phyloP scores from a whole-genome alignment of 2,888 invertebrate species.

The Atethmia centrago region DNA sequence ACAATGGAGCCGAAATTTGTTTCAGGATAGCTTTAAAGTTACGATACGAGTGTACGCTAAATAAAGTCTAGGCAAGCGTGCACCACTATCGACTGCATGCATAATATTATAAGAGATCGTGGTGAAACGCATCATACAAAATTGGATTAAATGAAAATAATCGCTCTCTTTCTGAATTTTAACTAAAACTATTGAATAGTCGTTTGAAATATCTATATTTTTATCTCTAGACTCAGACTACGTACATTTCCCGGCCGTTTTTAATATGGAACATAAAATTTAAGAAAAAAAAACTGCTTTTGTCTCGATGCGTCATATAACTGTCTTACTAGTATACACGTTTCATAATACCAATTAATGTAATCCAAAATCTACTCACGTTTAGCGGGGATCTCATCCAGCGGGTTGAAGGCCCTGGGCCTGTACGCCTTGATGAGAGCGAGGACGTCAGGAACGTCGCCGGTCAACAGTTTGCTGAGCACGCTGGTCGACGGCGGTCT shows the following conservation, averaged over 20 bases:
- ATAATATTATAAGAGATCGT: neutral
- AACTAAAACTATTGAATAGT: neutral
- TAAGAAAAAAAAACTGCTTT: neutral
- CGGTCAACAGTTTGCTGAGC: slow-evolving; percentile 90
- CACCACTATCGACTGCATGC: neutral
- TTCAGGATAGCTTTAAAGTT: neutral
- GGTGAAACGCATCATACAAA: neutral
- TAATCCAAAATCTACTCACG: slow-evolving; percentile 83
- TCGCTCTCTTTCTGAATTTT: neutral
- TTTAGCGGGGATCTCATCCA: slow-evolving; percentile 92
- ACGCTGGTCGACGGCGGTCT: slow-evolving; percentile 91
- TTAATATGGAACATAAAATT: neutral
- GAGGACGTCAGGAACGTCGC: slow-evolving; percentile 90
- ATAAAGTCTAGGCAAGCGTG: neutral
- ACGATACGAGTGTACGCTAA: neutral
- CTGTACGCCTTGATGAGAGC: slow-evolving; percentile 91
- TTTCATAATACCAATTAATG: neutral
- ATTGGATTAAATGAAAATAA: neutral
- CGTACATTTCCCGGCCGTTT: neutral
- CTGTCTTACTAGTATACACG: neutral
- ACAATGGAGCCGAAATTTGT: neutral
- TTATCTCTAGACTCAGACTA: neutral
- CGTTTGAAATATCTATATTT: neutral
- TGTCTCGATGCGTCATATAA: neutral
- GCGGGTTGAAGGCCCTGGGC: slow-evolving; percentile 87